A percentile compares a stretch with the other conserved stretches of the same genome.
phyloP scores from a whole-genome alignment of 2,888 invertebrate species.

The Netelia inedita region DNA sequence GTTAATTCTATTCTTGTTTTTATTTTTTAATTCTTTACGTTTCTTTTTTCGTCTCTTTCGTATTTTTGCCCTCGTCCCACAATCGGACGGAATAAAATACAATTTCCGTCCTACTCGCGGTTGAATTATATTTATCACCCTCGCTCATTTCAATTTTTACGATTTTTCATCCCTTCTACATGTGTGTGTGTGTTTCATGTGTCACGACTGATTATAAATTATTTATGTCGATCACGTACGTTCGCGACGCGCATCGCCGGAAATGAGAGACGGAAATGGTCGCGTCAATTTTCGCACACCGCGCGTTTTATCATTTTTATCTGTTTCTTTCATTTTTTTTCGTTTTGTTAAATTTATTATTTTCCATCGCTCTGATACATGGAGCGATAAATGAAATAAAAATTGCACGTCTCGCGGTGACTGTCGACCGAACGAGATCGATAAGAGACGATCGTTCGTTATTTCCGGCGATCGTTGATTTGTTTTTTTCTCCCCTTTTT shows the following conservation, averaged over 20 bases:
- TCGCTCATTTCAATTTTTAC: conserved; percentile 22
- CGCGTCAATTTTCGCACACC: conserved; percentile 35
- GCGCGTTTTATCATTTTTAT: background rate
- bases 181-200: background rate
- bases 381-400: background rate
- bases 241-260: conserved; percentile 20
- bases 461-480: conserved; percentile 31
- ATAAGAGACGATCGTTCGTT: conserved; percentile 43
- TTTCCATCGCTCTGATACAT: background rate
- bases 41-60: background rate
- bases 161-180: conserved; percentile 27
- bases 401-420: conserved; percentile 38
- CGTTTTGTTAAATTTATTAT: background rate
- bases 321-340: conserved; percentile 17
- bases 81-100: conserved; percentile 36
- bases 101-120: conserved; percentile 32
- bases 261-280: conserved; percentile 46
- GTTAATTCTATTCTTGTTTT: conserved; percentile 7
- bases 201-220: conserved; percentile 58
- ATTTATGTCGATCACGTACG: conserved; percentile 53
- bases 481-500: background rate
- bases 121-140: conserved; percentile 51
- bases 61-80: conserved; percentile 8
- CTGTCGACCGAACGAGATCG: conserved; percentile 42
- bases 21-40: background rate